Base-by-base conservation (phyloP, 2,113 vertebrate genomes). In the Stigmatopora nigra region DNA sequence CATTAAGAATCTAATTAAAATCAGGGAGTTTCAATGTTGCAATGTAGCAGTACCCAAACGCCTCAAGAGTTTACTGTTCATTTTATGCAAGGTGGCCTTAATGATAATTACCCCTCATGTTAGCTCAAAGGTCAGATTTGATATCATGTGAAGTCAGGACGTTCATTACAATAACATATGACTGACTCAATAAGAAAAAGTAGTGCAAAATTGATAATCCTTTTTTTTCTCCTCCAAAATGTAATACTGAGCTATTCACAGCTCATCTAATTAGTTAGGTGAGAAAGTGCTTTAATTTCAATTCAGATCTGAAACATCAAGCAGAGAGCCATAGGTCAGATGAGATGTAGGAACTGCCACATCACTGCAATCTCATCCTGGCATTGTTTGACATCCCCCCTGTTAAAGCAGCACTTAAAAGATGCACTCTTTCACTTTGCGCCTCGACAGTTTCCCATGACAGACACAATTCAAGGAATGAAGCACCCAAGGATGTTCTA, bases 1-100 rank as follows among this genome's bases (percentile, higher is more conserved):
- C 5, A 59, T 70, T 73, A 73, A 88, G 76, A 70, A 78, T 79
- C 74, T 83, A 83, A 86, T 88, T 87, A 89, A 82, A 76, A 82
- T 64, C 81, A 79, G 62, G 79, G 77, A 71, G 72, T 66, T 71
- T n/a, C 9, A 5, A 71, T 31, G 25, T 31, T 31, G 60, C 9
- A 17, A 22, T 22, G 2, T 44, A 1, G 41, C 1, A 19, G 67
- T 71, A 56, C 52, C 63, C 16, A 49, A 35, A 73, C 67, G 64
- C 79, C 71, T 25, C 0, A 59, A 57, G 71, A 67, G 68, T 63
- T 48, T 16, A 38, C 22, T 20, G 70, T 70, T 71, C 69, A 64
- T 68, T 70, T 68, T 17, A 44, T 51, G 64, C 22, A 55, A 65
- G 69, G 67, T 61, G 80, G 55, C 61, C 71, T 63, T n/a, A 64